Base-by-base conservation (phyloP, 2,797 vertebrate species). In the Lepidocolaptes lacrymiger region DNA sequence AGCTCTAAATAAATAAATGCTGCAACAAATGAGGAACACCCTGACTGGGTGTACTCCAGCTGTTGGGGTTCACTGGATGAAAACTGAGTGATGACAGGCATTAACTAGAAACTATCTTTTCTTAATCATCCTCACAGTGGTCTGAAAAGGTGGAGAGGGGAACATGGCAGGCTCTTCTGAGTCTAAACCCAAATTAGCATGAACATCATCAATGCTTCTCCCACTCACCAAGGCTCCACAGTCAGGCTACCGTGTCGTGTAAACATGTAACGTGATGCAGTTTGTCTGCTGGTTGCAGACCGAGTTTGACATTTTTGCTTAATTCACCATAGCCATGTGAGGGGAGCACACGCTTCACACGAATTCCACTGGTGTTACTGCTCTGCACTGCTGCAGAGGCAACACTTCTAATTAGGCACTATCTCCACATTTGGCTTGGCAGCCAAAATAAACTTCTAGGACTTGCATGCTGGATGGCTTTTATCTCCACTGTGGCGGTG, bases 361-460 rank as follows among this genome's bases (percentile, higher is more conserved):
- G 12, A 54, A 90, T 94, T 75, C 85, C 73, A 2, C 67, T 71
- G 67, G 2, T 82, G 84, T 83, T 91, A 48, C 6, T 90, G 89
- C 92, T 92, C 88, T 66, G 92, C 88, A 10, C 76, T 63, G 63
- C 52, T 69, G 69, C 82, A 90, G 76, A 94, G 66, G 79, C 91
- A 93, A 8, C 63, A 37, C 83, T 95, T 61, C 91, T 79, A 94
- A 90, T 86, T 86, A 91, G 90, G 71, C 73, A 81, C 71, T 76
- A 90, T 82, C 88, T 77, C 55, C 80, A 82, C 55, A 48, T 95
- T 95, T 18, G 76, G 73, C 62, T 93, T 88, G 89, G 94, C 88
- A 93, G 94, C 76, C 95, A 96, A 93, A 96, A 86, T 56, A 73
- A 82, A 67, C 74, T 89, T 73, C 44, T 49, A 91, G 85, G 83